A percentile compares a stretch with the other conserved stretches of the same genome.
phyloP scores from a whole-genome alignment of 2,888 invertebrate genomes.

The Spilarctia lutea region DNA sequence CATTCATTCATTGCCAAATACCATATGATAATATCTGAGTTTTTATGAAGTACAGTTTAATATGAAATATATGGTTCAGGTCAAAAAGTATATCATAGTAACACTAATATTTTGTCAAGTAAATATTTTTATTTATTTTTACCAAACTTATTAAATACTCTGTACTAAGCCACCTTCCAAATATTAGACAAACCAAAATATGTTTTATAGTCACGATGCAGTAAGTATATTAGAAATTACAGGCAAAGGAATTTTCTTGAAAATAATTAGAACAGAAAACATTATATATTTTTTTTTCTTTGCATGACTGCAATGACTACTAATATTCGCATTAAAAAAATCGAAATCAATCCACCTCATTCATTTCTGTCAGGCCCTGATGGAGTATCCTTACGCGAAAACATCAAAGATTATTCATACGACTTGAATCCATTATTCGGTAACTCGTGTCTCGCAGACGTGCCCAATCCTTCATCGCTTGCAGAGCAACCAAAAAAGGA shows the following conservation, averaged over 20 bases:
- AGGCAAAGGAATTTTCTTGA: not conserved
- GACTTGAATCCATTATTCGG: constrained; percentile 67
- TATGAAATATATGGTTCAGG: constrained; percentile 67
- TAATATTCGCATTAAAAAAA: constrained; percentile 38
- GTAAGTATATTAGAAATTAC: too few relatives aligned
- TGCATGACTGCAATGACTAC: constrained; percentile 23
- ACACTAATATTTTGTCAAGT: not conserved
- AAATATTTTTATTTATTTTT: too few relatives aligned
- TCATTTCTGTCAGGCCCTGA: constrained; percentile 50
- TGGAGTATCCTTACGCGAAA: constrained; percentile 55
- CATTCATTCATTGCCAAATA: constrained; percentile 61
- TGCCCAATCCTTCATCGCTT: constrained; percentile 75
- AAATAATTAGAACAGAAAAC: not conserved
- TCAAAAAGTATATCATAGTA: constrained; percentile 33
- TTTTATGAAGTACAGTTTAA: constrained; percentile 70
- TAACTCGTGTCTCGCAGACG: constrained; percentile 62
- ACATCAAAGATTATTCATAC: constrained; percentile 56
- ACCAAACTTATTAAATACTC: too few relatives aligned
- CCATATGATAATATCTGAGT: constrained; percentile 65
- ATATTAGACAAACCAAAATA: not conserved
- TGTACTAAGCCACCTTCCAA: not conserved
- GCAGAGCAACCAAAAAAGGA: constrained; percentile 51
- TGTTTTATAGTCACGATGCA: too few relatives aligned
- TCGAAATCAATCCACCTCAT: constrained; percentile 51
- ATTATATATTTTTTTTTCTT: too few relatives aligned